Conservation (phyloP, 2,797 vertebrate genomes). For the Falco naumanni region DNA sequence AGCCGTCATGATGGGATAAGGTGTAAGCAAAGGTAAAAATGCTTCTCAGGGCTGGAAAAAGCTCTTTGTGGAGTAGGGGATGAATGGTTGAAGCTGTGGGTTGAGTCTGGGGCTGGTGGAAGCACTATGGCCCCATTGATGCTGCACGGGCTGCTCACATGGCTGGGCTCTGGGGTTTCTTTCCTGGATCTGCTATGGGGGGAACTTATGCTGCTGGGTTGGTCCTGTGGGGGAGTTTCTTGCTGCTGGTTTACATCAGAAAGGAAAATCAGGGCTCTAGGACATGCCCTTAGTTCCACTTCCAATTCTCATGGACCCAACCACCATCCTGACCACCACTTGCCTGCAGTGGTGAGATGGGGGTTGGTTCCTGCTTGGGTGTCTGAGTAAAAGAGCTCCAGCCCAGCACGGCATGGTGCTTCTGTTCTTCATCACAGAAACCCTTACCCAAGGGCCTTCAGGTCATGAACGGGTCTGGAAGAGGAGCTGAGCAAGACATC, state of each 20-base stretch:
- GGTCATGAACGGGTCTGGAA: neutral
- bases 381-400: neutral
- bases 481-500: neutral
- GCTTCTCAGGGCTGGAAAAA: neutral
- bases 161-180: neutral
- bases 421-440: neutral
- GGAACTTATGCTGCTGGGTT: neutral
- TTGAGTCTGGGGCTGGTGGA: neutral
- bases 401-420: neutral
- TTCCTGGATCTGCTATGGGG: neutral
- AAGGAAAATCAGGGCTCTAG: neutral
- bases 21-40: neutral
- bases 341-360: neutral
- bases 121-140: accelerated
- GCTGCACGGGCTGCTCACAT: neutral
- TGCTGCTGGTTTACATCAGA: neutral
- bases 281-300: neutral
- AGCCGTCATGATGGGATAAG: accelerated
- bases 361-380: neutral
- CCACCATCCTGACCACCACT: neutral
- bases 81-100: neutral
- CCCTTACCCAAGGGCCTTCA: neutral
- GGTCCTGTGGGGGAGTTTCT: neutral
- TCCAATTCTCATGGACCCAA: neutral
- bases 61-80: neutral